These are phyloP conservation scores for Capromys pilorides DNA, from an alignment of 2,797 vertebrate species.

Conservation along the genomic window DNA sequence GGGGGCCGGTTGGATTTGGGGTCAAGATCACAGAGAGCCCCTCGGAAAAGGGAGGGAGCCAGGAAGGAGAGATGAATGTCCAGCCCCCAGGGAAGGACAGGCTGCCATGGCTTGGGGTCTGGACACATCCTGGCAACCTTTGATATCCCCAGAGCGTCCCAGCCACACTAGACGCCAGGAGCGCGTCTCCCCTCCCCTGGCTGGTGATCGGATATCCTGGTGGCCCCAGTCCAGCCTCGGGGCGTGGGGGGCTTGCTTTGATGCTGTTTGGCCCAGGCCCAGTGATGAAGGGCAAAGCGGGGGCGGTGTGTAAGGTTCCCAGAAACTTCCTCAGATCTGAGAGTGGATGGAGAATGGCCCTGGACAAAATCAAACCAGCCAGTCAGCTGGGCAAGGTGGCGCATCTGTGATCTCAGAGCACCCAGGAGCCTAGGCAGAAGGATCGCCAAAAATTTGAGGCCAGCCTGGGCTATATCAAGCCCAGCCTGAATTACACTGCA, in stretches of 20 bases:
- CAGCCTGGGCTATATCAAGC: not conserved
- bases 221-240: not conserved
- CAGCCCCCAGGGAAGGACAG: not conserved
- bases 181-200: not conserved
- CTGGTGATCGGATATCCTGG: slow-evolving; percentile 25
- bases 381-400: not conserved
- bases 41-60: not conserved
- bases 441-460: too few relatives aligned
- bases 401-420: not conserved
- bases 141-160: slow-evolving; percentile 1
- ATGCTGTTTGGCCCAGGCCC: not conserved
- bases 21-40: slow-evolving; percentile 24
- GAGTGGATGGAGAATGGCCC: not conserved
- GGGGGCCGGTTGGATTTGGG: not conserved
- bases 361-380: not conserved
- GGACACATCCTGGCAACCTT: not conserved
- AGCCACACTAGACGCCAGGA: not conserved
- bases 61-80: not conserved
- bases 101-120: not conserved
- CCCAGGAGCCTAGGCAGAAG: not conserved
- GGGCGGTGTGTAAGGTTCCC: not conserved
- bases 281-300: rapidly evolving
- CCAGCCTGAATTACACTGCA: not conserved
- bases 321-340: not conserved
- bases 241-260: not conserved